phyloP scores from a whole-genome alignment of 2,888 invertebrate genomes.

The Cheilosia vernalis region DNA sequence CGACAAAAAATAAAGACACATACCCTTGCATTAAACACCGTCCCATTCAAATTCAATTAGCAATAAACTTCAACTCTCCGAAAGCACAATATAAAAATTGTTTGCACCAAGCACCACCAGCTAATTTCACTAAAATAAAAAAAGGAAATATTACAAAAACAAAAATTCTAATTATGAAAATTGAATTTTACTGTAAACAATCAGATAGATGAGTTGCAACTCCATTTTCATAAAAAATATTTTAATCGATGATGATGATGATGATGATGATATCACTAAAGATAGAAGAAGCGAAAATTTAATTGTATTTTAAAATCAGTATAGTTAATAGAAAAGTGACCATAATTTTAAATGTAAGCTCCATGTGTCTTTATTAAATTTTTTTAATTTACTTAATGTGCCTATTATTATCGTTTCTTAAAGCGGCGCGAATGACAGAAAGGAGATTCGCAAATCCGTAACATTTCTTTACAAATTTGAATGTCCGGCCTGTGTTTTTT shows the following conservation, averaged over 20 bases:
- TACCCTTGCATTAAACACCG: neutral
- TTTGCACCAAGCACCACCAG: constrained; percentile 20
- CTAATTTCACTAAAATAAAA: constrained; percentile 10
- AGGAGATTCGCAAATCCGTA: constrained; percentile 7
- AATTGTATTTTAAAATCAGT: neutral
- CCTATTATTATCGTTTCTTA: constrained; percentile 12
- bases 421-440: too few relatives aligned
- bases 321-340: constrained; percentile 15
- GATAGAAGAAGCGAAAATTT: neutral
- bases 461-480: constrained; percentile 6
- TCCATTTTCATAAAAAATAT: constrained; percentile 42
- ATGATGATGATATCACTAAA: neutral
- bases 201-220: constrained; percentile 74
- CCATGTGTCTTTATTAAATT: constrained; percentile 38
- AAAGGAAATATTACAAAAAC: constrained; percentile 10
- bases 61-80: neutral
- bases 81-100: constrained; percentile 12
- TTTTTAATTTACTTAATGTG: constrained; percentile 56
- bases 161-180: constrained; percentile 32
- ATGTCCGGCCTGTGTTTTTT: neutral
- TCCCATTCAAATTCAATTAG: neutral
- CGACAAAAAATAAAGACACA: neutral
- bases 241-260: constrained; percentile 2
- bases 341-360: constrained; percentile 42
- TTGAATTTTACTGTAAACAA: constrained; percentile 51